phyloP scores from a whole-genome alignment of 1,140 invertebrate species.

The Amyelois transitella region DNA sequence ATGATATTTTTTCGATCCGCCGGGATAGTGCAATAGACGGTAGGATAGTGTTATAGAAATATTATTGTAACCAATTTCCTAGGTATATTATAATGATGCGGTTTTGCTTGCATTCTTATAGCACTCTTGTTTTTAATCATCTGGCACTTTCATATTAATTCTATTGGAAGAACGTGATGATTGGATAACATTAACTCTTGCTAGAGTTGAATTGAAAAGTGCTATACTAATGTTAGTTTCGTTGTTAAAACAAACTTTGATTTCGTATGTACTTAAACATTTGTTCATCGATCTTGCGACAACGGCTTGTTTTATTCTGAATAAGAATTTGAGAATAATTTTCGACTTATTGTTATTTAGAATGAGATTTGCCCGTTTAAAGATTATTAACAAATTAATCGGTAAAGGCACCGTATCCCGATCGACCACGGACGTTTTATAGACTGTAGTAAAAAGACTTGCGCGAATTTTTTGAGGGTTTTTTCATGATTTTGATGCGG shows the following conservation, averaged over 20 bases:
- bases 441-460: constrained; percentile 70
- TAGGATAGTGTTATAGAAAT: constrained; percentile 33
- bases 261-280: constrained; percentile 51
- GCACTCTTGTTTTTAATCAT: neutral
- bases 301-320: neutral
- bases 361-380: neutral
- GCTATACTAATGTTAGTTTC: neutral
- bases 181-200: neutral
- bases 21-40: constrained; percentile 69
- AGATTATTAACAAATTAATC: neutral
- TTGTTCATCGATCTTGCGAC: constrained; percentile 20
- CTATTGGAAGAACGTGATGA: neutral
- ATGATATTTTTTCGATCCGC: constrained; percentile 53
- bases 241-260: constrained; percentile 4
- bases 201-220: neutral
- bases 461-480: constrained; percentile 62
- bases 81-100: constrained; percentile 1
- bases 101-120: neutral
- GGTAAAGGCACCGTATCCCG: constrained; percentile 50
- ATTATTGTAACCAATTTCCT: constrained; percentile 18
- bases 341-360: neutral
- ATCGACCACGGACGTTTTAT: constrained; percentile 58
- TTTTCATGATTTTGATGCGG: constrained; percentile 61
- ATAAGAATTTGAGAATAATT: neutral
- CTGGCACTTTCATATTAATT: too few relatives aligned